Evolutionary conservation across 2,113 vertebrate genomes (phyloP).

Genomic region (Proteles cristata): DNA sequence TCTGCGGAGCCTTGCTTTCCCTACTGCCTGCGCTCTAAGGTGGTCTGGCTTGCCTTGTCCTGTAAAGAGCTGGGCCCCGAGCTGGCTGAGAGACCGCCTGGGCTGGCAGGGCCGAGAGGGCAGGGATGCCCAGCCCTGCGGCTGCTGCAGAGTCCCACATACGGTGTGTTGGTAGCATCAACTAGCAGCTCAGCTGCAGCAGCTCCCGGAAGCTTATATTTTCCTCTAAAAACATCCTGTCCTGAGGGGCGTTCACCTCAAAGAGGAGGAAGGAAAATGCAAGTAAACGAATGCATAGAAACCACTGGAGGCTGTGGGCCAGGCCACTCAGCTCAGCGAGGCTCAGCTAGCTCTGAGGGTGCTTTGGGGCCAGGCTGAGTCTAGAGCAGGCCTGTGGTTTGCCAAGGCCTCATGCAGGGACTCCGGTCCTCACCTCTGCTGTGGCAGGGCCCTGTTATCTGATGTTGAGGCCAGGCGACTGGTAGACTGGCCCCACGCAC

Average conservation of each 20-base stretch:
- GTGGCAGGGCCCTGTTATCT: constrained; percentile 15
- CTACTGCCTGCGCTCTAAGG: not conserved
- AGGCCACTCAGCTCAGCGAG: constrained; percentile 26
- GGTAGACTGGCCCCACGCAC: constrained; percentile 3
- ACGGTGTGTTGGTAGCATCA: not conserved
- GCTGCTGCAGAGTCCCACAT: not conserved
- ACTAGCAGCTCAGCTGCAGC: constrained; percentile 74
- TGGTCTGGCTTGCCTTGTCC: not conserved
- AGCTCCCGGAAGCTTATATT: constrained; percentile 86
- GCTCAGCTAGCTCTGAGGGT: not conserved
- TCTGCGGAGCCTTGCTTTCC: not conserved
- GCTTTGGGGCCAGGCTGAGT: not conserved
- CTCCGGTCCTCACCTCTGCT: not conserved
- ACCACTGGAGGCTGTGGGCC: constrained; percentile 56
- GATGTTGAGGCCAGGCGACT: constrained; percentile 27
- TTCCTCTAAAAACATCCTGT: constrained; percentile 89
- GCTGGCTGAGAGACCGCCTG: not conserved
- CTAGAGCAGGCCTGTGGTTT: constrained; percentile 59
- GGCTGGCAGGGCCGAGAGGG: not conserved
- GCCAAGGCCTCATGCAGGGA: constrained; percentile 38
- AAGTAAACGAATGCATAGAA: constrained; percentile 71
- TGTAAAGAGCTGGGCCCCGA: rapidly evolving
- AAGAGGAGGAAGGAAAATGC: constrained; percentile 71
- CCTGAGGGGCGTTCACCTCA: constrained; percentile 84
- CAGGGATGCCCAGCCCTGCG: not conserved